A percentile compares a stretch with the other conserved stretches of the same genome.
Evolutionary conservation across 2,888 invertebrate species (phyloP).

Genomic region (Scelioninae gen. 1): DNA sequence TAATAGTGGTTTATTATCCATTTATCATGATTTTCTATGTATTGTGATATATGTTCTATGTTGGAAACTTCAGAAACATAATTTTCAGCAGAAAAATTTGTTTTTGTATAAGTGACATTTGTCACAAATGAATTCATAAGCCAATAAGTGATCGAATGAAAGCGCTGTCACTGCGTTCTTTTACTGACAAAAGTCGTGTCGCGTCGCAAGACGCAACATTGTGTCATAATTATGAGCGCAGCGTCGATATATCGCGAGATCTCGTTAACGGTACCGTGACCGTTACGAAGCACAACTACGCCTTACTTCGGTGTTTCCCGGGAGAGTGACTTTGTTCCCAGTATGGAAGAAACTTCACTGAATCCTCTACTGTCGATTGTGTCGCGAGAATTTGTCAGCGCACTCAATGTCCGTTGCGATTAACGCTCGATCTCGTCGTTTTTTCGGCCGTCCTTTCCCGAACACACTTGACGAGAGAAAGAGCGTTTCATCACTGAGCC

Average conservation of each 20-base stretch:
- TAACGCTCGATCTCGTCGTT: neutral
- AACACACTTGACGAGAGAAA: neutral
- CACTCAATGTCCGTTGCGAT: slow-evolving; percentile 1
- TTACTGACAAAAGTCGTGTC: too few species aligned
- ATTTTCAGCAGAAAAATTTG: too few species aligned
- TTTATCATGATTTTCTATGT: too few species aligned
- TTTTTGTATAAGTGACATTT: too few species aligned
- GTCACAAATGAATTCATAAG: too few species aligned
- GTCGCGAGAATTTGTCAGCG: too few species aligned
- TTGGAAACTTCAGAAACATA: too few species aligned
- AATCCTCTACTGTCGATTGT: neutral
- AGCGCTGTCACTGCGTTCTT: too few species aligned
- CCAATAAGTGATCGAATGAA: too few species aligned
- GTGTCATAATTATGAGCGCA: slow-evolving; percentile 45
- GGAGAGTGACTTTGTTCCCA: slow-evolving; percentile 14
- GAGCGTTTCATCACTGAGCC: neutral
- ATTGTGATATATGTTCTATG: too few species aligned
- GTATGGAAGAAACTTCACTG: too few species aligned
- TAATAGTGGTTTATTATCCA: too few species aligned
- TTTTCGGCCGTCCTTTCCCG: slow-evolving; percentile 2
- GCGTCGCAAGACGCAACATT: slow-evolving; percentile 46
- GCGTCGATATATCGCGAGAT: slow-evolving; percentile 59
- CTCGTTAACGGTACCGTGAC: slow-evolving; percentile 60
- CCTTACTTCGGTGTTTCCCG: slow-evolving; percentile 56
- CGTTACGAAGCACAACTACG: slow-evolving; percentile 54